Percentiles rank a stretch among this genome's conserved stretches.
Conservation (phyloP, 2,888 invertebrate species). For the Oxycera nigricornis region DNA sequence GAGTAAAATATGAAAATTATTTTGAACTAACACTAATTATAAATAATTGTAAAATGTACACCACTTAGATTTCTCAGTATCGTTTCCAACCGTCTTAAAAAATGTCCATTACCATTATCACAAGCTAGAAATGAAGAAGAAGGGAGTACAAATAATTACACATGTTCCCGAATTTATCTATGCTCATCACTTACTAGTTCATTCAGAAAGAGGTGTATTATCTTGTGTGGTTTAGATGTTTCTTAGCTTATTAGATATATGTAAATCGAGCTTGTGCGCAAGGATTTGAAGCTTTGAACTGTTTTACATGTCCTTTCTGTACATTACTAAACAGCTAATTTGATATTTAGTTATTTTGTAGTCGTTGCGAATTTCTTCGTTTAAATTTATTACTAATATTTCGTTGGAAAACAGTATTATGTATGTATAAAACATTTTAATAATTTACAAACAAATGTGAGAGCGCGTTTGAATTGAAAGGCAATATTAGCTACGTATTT, state of each 20-base stretch:
- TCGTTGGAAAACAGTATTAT: background rate
- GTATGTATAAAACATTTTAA: background rate
- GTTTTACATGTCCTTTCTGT: background rate
- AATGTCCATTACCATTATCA: slow-evolving; percentile 11
- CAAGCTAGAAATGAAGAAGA: slow-evolving; percentile 3
- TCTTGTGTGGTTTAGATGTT: too few species aligned
- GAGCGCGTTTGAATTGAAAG: slow-evolving; percentile 16
- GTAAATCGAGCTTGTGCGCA: background rate
- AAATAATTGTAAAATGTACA: slow-evolving; percentile 25
- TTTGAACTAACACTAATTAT: background rate
- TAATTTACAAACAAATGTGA: background rate
- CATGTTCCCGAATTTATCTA: too few species aligned
- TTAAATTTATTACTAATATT: background rate
- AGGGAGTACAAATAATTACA: background rate
- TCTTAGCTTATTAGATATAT: background rate
- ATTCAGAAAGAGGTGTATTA: too few species aligned
- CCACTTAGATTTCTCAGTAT: background rate
- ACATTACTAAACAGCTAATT: background rate
- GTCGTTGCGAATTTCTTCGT: slow-evolving; percentile 3
- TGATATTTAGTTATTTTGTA: background rate
- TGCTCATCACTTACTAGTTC: too few species aligned
- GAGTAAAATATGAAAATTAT: slow-evolving; percentile 13
- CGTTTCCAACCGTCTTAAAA: slow-evolving; percentile 18
- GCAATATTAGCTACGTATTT: slow-evolving; percentile 39
- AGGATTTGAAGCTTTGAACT: slow-evolving; percentile 3